phyloP scores from a whole-genome alignment of 1,140 invertebrate species.

The Lepidotrigona ventralis region DNA sequence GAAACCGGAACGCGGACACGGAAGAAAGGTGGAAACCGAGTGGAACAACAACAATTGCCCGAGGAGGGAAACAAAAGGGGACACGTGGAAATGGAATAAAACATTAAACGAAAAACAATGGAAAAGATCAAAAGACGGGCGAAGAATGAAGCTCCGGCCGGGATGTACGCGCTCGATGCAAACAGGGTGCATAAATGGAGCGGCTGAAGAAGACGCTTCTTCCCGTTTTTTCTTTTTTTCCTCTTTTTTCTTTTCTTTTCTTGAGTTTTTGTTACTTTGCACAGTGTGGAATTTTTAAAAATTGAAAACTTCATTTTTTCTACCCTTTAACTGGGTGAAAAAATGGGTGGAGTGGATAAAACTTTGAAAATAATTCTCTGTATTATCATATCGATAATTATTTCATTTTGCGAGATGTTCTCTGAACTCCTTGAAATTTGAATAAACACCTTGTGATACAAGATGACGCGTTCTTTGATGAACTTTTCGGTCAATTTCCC shows the following conservation, averaged over 20 bases:
- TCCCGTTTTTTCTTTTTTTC: not conserved
- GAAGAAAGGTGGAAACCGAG: slow-evolving; percentile 13
- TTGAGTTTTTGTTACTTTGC: too few relatives aligned
- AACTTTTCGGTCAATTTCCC: not conserved
- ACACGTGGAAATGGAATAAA: slow-evolving; percentile 41
- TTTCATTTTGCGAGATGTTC: too few relatives aligned
- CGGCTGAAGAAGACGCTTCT: not conserved
- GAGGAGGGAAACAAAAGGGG: slow-evolving; percentile 36
- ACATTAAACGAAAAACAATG: slow-evolving; percentile 8
- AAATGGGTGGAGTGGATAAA: too few relatives aligned
- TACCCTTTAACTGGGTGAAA: too few relatives aligned
- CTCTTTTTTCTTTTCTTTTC: not conserved
- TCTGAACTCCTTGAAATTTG: too few relatives aligned
- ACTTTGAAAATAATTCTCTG: too few relatives aligned
- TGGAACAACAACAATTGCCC: slow-evolving; percentile 11
- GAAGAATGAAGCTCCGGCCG: not conserved
- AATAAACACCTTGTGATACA: too few relatives aligned
- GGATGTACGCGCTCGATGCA: not conserved
- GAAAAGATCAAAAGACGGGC: not conserved
- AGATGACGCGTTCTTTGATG: not conserved
- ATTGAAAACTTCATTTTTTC: too few relatives aligned
- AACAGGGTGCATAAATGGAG: not conserved
- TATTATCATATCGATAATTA: too few relatives aligned
- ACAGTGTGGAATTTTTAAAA: too few relatives aligned
- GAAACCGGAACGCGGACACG: slow-evolving; percentile 31